Base-by-base conservation (phyloP, 2,888 invertebrate genomes). In the Melinaea marsaeus region DNA sequence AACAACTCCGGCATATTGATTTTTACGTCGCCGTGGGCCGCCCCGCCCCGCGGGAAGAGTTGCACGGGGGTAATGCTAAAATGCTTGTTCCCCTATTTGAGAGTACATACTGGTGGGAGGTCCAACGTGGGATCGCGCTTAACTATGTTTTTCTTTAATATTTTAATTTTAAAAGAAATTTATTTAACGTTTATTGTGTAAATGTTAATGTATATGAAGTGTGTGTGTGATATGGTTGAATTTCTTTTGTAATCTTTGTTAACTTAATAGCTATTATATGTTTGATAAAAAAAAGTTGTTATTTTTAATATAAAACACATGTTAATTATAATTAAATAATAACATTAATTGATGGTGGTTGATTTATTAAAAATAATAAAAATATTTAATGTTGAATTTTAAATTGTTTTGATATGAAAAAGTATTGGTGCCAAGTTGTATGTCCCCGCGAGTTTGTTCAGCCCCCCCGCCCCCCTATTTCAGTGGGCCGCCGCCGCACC, bases 1-100 rank as follows among this genome's bases (percentile, higher is more conserved):
- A 94, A 93, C 93, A 93, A 93, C 93, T 93, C 93, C 93, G 93
- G 93, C 93, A 93, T 91, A 91, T 92, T 91, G 91, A 91, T 91
- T 91, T 91, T 91, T 91, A 91, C 91, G 90, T 90, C 90, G 90
- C 89, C 89, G 89, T 88, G 88, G 89, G 89, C 86, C 88, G 85
- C 81, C 85, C 87, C 87, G 84, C 85, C 87, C 85, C 88, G 88
- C 89, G 90, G 89, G 90, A 90, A 90, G 90, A 90, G 90, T 89
- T 88, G 90, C 90, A 89, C 90, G 90, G 90, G 90, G 90, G 90
- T 90, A 90, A 90, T 90, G 90, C 90, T 90, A 90, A 90, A 90
- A 90, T 90, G 90, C 90, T 90, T 90, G 90, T 90, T 90, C 90
- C 90, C 90, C 90, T 90, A 90, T 90, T 90, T 90, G 90, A 90